Evolutionary conservation across 2,113 vertebrate species (phyloP), one percentile per base, ranked within the genome.

Genomic region (Oriolus oriolus): DNA sequence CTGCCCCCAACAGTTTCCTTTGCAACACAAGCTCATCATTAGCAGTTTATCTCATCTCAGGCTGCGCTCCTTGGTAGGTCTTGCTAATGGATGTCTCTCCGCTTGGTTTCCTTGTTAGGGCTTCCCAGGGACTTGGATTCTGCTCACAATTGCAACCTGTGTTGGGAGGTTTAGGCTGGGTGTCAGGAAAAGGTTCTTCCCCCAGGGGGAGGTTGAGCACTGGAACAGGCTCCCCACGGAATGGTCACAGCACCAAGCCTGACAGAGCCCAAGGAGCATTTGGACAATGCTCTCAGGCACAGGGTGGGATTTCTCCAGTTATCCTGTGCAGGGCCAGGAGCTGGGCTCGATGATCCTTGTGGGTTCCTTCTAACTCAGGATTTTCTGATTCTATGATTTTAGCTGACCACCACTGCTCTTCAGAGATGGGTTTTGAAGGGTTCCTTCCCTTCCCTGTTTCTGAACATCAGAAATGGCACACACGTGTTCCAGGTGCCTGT

Each of bases 31-130:
- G 90, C 65, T 42, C 54, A 74, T 87, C 68, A 44, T 77, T 50
- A 91, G 66, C 66, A 49, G 49, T 80, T 83, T 52, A 52, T 86
- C 85, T 91, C 87, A 61, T 60, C 73, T 77, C 50, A 35, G 60
- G 16, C 77, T 69, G 75, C 75, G 80, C 73, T 31, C 85, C 14
- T 70, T 37, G 42, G 54, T 28, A 86, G 54, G 47, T n/a, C 47
- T 71, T 42, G 13, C 60, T 88, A 78, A 88, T 6, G 63, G 71
- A 49, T 68, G 71, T 19, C 22, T 96, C 90, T 89, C 84, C 71
- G 65, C 59, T 87, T 74, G 75, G 41, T 37, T 88, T 82, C 75
- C 70, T 89, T 83, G 70, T 80, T 76, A 93, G 33, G 8, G 27
- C 53, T 64, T 81, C 64, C 71, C 5, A 3, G 76, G 30, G 57